Percentiles rank a stretch among this genome's conserved stretches.
These are phyloP conservation scores for Clistopyga incitator DNA, from an alignment of 2,888 invertebrate genomes.

Conservation along the genomic window DNA sequence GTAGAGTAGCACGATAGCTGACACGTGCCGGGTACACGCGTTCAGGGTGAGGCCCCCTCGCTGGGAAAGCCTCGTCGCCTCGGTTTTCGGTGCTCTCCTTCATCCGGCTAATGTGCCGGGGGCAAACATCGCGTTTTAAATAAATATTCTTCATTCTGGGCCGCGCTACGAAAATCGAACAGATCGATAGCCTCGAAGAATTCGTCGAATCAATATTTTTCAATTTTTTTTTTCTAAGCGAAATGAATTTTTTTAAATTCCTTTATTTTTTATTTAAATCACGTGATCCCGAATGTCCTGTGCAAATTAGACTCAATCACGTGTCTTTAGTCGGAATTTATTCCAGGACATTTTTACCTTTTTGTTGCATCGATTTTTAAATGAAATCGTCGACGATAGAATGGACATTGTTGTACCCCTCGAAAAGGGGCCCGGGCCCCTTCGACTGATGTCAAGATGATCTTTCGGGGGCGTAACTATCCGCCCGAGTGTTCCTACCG, in stretches of 20 bases:
- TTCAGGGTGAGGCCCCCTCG: constrained; percentile 58
- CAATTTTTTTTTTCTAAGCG: too few species aligned
- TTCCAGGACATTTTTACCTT: constrained; percentile 36
- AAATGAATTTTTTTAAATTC: too few species aligned
- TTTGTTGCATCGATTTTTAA: constrained; percentile 37
- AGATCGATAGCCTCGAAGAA: constrained; percentile 1
- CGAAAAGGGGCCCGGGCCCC: constrained; percentile 38
- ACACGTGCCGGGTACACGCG: constrained; percentile 68
- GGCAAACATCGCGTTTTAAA: constrained; percentile 41
- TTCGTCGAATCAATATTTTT: neutral
- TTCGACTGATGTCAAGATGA: constrained; percentile 71
- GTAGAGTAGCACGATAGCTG: constrained; percentile 65
- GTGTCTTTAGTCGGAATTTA: constrained; percentile 13
- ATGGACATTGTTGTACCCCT: constrained; percentile 46
- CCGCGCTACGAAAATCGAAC: neutral
- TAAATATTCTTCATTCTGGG: constrained; percentile 17
- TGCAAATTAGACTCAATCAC: neutral
- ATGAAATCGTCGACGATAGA: constrained; percentile 21
- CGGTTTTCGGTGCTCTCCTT: constrained; percentile 46
- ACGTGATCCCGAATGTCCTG: too few species aligned
- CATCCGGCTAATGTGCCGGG: constrained; percentile 42
- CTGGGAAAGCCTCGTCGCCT: constrained; percentile 68
- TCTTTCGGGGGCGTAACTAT: constrained; percentile 80
- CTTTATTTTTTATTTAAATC: too few species aligned
- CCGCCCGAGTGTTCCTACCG: constrained; percentile 72